phyloP scores from a whole-genome alignment of 2,797 vertebrate species.

The Phrynocephalus forsythii region DNA sequence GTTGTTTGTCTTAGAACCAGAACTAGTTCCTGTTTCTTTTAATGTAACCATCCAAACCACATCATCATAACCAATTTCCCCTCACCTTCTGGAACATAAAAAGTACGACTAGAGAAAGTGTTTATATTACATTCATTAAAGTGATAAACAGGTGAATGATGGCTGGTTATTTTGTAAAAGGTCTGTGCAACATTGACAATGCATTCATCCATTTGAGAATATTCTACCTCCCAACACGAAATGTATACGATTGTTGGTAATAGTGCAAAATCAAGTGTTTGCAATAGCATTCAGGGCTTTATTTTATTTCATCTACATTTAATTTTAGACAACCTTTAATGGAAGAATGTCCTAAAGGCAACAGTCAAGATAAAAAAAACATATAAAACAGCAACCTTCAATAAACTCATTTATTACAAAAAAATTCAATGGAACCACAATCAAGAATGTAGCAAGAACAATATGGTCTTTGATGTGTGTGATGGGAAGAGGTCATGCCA shows the following conservation, averaged over 20 bases:
- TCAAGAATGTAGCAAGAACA: neutral
- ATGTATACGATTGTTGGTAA: neutral
- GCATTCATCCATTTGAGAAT: no score
- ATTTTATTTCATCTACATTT: neutral
- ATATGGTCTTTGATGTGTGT: neutral
- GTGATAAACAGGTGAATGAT: neutral
- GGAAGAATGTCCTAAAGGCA: neutral
- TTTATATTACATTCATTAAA: neutral
- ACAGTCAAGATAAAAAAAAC: neutral
- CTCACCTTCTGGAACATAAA: neutral
- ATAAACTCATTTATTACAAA: neutral
- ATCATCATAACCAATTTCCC: neutral
- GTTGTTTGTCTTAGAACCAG: neutral
- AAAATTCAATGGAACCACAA: no score
- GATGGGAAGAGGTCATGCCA: neutral
- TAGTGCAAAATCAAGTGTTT: neutral
- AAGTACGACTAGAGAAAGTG: neutral
- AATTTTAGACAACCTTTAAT: neutral
- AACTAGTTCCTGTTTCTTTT: neutral
- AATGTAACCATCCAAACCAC: neutral
- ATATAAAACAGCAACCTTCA: neutral
- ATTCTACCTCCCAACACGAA: neutral
- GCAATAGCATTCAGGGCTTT: neutral
- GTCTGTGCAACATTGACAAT: neutral
- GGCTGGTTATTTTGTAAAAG: neutral